Evolutionary conservation across 2,797 vertebrate species (phyloP), one percentile per base, ranked within the genome.

Genomic region (Lates japonicus): DNA sequence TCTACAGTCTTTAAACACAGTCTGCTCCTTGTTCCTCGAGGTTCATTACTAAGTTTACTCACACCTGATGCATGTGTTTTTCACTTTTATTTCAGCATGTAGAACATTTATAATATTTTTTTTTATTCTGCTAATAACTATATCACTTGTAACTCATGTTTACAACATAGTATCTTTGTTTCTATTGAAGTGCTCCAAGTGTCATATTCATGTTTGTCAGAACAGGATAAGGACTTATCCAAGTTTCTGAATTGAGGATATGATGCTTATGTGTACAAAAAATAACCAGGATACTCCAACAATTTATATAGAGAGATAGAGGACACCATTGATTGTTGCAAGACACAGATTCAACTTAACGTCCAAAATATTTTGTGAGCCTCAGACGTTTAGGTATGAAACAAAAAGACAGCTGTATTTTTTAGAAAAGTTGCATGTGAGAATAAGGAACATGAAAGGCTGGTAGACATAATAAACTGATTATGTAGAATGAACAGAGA

Each of bases 401-500:
- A 46, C 13, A 20, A 52, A 62, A 69, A 67, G 25, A 41, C 12
- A 49, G 25, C 64, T 58, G 11, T 25, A 54, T 22, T 31, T 16
- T 67, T 3, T 37, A 7, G 16, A 59, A n/a, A 42, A 64, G 74
- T 85, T 71, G 44, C 71, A 74, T 86, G 87, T 84, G 71, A 79
- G 54, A 82, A 65, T 29, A 29, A 66, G 60, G 41, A 80, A 69
- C 64, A 68, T 86, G 49, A 88, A 85, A 85, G 79, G 19, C 33
- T 29, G 25, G 25, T 29, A 61, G 31, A 74, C 58, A 65, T 68
- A 73, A 88, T 88, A 83, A 85, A 70, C 75, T 81, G 58, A 93
- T 89, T 90, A 86, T 57, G 73, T 39, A 13, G 22, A 74, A 80
- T 71, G 72, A 85, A 76, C 63, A 77, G 70, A 84, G 61, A 25